These are phyloP conservation scores for Dromius quadrimaculatus DNA, from an alignment of 2,888 invertebrate species.

Conservation along the genomic window DNA sequence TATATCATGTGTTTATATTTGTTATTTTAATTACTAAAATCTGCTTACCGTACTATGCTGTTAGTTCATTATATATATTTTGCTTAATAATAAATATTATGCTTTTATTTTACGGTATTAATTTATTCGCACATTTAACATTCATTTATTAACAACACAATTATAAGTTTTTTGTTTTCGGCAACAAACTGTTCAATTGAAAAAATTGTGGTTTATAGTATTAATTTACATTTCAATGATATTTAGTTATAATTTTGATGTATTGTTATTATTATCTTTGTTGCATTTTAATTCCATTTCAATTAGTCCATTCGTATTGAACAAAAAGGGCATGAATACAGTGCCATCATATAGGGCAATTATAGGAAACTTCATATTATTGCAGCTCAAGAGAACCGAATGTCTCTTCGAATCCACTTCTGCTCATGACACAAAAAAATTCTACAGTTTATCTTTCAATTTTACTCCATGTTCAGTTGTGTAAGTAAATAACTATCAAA, in stretches of 20 bases:
- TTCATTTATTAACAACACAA: conserved; percentile 15
- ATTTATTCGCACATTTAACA: conserved; percentile 18
- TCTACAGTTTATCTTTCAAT: neutral
- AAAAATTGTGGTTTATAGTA: conserved; percentile 4
- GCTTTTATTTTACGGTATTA: conserved; percentile 10
- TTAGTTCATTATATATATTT: conserved; percentile 1
- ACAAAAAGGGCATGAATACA: neutral
- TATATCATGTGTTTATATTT: conserved; percentile 18
- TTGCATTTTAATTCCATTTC: conserved; percentile 18
- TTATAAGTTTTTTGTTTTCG: neutral
- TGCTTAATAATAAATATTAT: conserved; percentile 21
- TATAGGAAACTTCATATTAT: no score
- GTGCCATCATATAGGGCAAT: neutral
- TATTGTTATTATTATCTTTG: conserved; percentile 28
- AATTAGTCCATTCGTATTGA: conserved; percentile 18
- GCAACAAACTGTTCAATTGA: neutral
- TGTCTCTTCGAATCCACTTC: no score
- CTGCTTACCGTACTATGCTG: conserved; percentile 20
- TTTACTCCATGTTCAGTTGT: no score
- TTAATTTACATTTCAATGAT: conserved; percentile 20
- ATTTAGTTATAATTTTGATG: conserved; percentile 4
- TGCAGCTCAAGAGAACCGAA: no score
- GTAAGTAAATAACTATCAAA: conserved; percentile 3
- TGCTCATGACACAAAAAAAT: no score
- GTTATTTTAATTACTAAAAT: conserved; percentile 26